Base-by-base conservation (phyloP, 1,140 invertebrate species). In the Pachypeltis micranthus region DNA sequence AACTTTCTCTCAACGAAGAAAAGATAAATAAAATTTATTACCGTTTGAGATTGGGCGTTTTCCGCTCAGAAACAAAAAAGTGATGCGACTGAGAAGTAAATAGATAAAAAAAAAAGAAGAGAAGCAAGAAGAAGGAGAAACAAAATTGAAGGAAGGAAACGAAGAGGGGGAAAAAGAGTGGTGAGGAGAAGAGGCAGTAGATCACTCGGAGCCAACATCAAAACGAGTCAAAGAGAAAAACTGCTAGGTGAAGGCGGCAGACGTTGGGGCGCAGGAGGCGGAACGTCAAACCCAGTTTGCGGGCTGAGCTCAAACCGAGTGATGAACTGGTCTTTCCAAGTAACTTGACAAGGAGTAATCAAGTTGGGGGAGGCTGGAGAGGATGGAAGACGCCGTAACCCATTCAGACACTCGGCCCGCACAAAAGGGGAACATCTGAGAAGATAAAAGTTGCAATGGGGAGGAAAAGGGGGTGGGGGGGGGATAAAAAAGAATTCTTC, bases 1-100 rank as follows among this genome's bases (percentile, higher is more conserved):
- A 51, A 51, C 47, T 51, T 51, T 51, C 47, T 21, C 47, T 51
- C 47, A 51, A 51, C 47, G 23, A 51, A 51, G 47, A 51, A 51
- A 51, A 51, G 47, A 51, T 51, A 51, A 51, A 51, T 51, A 51
- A 51, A 51, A 51, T 51, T 51, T 51, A 51, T 51, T 51, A 51
- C 47, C 47, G 23, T 21, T 10, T 16, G 47, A 51, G 47, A 51
- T 51, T 51, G 47, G 47, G 23, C 47, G 47, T 51, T 51, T 51
- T 21, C 47, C 47, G 47, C 12, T 4, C 4, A 51, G 47, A 21
- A 21, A 51, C 12, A 10, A 51, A 51, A 51, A 51, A 51, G 47
- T 51, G 47, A 51, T 51, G 47, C 19, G 47, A 51, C 47, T 51
- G 10, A 51, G 47, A 51, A 51, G 47, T 51, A 51, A 51, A 51